phyloP scores from a whole-genome alignment of 2,113 vertebrate genomes.

The Dunckerocampus dactyliophorus region DNA sequence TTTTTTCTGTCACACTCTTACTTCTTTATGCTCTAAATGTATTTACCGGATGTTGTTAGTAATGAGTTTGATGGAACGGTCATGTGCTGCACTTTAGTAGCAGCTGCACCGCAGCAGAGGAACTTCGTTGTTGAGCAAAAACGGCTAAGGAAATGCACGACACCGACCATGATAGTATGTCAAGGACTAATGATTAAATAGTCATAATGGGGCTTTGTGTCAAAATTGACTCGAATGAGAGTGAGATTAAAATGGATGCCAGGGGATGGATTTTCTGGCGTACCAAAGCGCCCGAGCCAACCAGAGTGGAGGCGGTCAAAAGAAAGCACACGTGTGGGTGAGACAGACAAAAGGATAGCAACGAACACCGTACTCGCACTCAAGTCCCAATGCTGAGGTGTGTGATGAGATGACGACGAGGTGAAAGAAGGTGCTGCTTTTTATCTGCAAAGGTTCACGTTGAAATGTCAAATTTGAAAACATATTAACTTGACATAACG shows the following conservation, averaged over 20 bases:
- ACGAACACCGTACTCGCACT: neutral
- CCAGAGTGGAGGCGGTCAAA: slow-evolving; percentile 1
- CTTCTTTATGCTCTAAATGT: neutral
- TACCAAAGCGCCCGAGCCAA: neutral
- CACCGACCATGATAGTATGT: neutral
- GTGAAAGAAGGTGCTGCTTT: neutral
- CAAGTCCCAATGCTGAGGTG: neutral
- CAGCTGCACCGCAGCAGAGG: too few relatives aligned
- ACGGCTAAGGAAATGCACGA: neutral
- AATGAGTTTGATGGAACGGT: neutral
- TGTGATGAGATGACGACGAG: neutral
- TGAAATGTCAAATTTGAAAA: neutral
- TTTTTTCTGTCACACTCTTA: slow-evolving; percentile 6
- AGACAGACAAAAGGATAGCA: neutral
- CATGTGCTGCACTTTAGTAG: too few relatives aligned
- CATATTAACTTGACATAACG: neutral
- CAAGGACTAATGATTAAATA: neutral
- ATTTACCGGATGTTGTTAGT: too few relatives aligned
- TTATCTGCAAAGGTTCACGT: neutral
- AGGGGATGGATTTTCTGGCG: neutral
- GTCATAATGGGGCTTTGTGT: neutral
- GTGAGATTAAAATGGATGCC: neutral
- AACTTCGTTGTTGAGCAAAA: too few relatives aligned
- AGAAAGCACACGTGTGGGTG: neutral
- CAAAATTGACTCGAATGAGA: neutral